These are phyloP conservation scores for Proterorhinus semilunaris DNA, from an alignment of 2,113 vertebrate species.

Conservation along the genomic window DNA sequence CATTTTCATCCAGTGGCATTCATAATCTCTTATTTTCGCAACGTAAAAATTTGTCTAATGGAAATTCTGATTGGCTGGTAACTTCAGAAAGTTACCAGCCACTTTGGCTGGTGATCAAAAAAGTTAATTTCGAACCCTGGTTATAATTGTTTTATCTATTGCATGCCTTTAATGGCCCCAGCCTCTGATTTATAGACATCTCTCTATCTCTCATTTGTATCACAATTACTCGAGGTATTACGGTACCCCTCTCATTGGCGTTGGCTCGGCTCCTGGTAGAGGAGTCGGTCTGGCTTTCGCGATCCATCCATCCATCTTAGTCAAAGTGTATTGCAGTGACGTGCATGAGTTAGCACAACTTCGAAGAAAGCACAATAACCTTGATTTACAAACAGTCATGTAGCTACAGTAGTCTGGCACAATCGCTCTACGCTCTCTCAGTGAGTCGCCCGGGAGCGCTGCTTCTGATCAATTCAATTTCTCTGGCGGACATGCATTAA, in stretches of 20 bases:
- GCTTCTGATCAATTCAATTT: no score
- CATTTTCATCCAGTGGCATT: no score
- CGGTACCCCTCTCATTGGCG: not conserved
- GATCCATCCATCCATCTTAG: not conserved
- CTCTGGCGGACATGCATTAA: no score
- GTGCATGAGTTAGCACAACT: not conserved
- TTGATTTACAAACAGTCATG: not conserved
- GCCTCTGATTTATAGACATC: not conserved
- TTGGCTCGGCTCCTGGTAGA: conserved; percentile 1
- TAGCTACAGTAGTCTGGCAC: not conserved
- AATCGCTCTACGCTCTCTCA: no score
- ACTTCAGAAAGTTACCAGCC: no score
- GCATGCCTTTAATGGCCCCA: not conserved
- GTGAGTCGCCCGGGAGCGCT: no score
- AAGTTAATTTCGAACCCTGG: no score
- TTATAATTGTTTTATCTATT: no score
- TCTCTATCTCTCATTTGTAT: not conserved
- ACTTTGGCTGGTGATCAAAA: no score
- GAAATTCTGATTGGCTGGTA: no score
- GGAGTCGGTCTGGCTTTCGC: not conserved
- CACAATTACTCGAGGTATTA: not conserved
- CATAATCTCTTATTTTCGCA: no score
- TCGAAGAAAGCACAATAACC: not conserved
- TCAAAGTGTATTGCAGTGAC: not conserved
- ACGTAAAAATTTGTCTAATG: no score